Evolutionary conservation across 2,888 invertebrate genomes (phyloP).

Genomic region (Sarcophaga rosellei): DNA sequence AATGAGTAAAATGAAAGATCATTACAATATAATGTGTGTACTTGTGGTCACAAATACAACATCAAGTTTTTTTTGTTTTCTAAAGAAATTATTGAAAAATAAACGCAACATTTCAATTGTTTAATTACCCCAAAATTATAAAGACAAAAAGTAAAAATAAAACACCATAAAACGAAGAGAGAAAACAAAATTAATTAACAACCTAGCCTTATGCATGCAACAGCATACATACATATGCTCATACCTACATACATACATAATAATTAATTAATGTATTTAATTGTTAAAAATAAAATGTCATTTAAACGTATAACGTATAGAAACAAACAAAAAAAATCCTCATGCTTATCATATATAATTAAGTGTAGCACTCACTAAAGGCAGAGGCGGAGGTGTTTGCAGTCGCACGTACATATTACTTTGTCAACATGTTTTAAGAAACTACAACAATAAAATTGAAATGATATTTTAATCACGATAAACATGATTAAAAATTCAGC

Average conservation of each 20-base stretch:
- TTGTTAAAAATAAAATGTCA: slow-evolving; percentile 59
- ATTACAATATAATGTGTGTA: slow-evolving; percentile 51
- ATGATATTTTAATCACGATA: slow-evolving; percentile 51
- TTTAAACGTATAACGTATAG: slow-evolving; percentile 31
- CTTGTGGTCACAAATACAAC: slow-evolving; percentile 17
- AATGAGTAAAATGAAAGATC: slow-evolving; percentile 62
- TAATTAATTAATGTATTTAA: slow-evolving; percentile 64
- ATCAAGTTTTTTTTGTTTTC: slow-evolving; percentile 17
- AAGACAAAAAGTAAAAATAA: no score
- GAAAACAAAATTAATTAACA: slow-evolving; percentile 34
- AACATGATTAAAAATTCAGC: slow-evolving; percentile 38
- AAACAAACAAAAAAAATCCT: slow-evolving; percentile 21
- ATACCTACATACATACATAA: slow-evolving; percentile 8
- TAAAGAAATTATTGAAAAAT: slow-evolving; percentile 34
- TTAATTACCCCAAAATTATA: slow-evolving; percentile 62
- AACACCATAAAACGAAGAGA: slow-evolving; percentile 8
- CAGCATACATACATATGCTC: not conserved
- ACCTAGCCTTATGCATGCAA: slow-evolving; percentile 18
- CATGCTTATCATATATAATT: slow-evolving; percentile 32
- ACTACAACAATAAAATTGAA: slow-evolving; percentile 21
- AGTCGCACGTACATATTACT: slow-evolving; percentile 50
- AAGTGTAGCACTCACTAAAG: slow-evolving; percentile 18
- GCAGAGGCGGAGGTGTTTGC: slow-evolving; percentile 48
- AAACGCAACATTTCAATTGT: slow-evolving; percentile 65
- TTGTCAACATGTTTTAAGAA: slow-evolving; percentile 53